phyloP scores from a whole-genome alignment of 2,113 vertebrate species.

The Oostethus manadensis region DNA sequence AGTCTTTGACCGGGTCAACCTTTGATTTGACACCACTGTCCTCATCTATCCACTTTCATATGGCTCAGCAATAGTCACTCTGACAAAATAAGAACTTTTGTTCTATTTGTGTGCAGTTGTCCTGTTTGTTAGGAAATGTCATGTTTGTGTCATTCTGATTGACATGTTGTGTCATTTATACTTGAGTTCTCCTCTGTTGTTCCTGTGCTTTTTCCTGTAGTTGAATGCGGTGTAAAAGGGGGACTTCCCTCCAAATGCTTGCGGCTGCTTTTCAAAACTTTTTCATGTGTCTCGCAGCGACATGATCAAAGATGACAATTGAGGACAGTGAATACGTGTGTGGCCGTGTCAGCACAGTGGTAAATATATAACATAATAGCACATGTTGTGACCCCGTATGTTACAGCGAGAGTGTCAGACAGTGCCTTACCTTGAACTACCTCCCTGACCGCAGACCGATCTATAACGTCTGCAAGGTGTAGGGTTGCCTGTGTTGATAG shows the following conservation, averaged over 20 bases:
- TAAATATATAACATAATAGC: slow-evolving; percentile 37
- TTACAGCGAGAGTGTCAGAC: slow-evolving; percentile 31
- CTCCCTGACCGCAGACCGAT: slow-evolving; percentile 56
- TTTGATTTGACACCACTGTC: slow-evolving; percentile 6
- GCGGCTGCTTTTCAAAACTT: slow-evolving; percentile 22
- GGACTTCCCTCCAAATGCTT: slow-evolving; percentile 62
- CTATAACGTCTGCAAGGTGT: slow-evolving; percentile 60
- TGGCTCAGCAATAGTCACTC: slow-evolving; percentile 18
- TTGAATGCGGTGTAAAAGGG: slow-evolving; percentile 36
- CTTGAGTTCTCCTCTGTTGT: slow-evolving; percentile 27
- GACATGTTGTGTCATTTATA: slow-evolving; percentile 63
- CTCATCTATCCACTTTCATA: slow-evolving; percentile 24
- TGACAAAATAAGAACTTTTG: slow-evolving; percentile 15
- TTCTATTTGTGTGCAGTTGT: slow-evolving; percentile 25
- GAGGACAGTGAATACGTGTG: slow-evolving; percentile 29
- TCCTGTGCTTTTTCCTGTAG: slow-evolving; percentile 56
- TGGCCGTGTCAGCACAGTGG: slow-evolving; percentile 45
- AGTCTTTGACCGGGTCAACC: slow-evolving; percentile 6
- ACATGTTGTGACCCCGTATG: not conserved
- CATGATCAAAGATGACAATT: slow-evolving; percentile 54
- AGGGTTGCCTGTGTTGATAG: slow-evolving; percentile 52
- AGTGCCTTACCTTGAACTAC: slow-evolving; percentile 42
- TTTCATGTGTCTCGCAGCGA: slow-evolving; percentile 31
- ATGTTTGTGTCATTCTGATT: slow-evolving; percentile 37
- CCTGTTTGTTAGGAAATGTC: slow-evolving; percentile 31